Conservation (phyloP, 1,140 invertebrate genomes). For the Mizuhopecten yessoensis region DNA sequence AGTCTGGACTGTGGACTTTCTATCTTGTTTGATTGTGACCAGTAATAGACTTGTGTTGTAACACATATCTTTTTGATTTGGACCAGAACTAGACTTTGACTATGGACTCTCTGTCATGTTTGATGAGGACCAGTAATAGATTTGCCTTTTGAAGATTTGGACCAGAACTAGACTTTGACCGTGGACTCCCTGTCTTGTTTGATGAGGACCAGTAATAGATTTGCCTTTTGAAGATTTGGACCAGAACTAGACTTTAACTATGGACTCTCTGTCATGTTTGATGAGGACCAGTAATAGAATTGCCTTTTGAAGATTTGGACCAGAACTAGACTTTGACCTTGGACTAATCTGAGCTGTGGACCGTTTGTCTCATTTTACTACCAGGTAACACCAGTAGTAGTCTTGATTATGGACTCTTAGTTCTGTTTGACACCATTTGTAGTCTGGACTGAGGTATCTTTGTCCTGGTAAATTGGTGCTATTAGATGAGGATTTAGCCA, state of each 20-base stretch:
- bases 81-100: too few species aligned
- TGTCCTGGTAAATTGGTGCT: background rate
- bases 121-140: background rate
- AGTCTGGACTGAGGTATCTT: background rate
- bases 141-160: too few species aligned
- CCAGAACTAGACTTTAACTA: background rate
- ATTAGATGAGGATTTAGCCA: background rate
- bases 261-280: background rate
- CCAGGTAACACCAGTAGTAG: too few species aligned
- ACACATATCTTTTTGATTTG: too few species aligned
- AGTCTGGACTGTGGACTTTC: too few species aligned
- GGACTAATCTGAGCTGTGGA: background rate
- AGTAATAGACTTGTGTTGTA: too few species aligned
- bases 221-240: too few species aligned
- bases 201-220: background rate
- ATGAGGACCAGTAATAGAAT: background rate
- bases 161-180: background rate
- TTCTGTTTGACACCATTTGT: background rate
- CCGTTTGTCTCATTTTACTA: background rate
- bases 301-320: too few species aligned
- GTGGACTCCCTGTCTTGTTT: background rate
- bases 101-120: too few species aligned
- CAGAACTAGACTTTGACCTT: background rate
- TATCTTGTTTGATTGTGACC: too few species aligned
- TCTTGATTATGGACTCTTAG: background rate